These are phyloP conservation scores for Python bivittatus DNA, from an alignment of 2,113 vertebrate species.

Conservation along the genomic window DNA sequence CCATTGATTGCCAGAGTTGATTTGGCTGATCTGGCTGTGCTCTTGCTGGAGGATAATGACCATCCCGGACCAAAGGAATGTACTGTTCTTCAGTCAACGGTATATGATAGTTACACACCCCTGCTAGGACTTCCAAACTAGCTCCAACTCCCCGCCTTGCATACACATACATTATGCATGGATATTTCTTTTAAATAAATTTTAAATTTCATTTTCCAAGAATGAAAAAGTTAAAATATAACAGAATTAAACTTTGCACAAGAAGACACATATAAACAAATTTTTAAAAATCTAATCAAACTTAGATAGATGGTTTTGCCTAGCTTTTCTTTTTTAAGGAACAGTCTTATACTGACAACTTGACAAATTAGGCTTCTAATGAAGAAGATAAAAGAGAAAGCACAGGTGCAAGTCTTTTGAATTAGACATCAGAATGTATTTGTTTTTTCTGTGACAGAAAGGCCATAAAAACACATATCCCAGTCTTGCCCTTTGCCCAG, in stretches of 20 bases:
- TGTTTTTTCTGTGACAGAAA: background rate
- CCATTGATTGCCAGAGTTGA: background rate
- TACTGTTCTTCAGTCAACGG: background rate
- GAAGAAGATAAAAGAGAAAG: slow-evolving; percentile 22
- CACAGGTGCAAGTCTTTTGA: background rate
- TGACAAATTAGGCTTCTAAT: slow-evolving; percentile 33
- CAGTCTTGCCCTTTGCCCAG: too few relatives aligned
- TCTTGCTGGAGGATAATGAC: background rate
- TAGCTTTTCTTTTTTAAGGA: slow-evolving; percentile 8
- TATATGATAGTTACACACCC: background rate
- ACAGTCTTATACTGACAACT: background rate
- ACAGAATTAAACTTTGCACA: background rate
- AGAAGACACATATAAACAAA: background rate
- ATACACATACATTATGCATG: background rate
- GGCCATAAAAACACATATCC: background rate
- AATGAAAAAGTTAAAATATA: background rate
- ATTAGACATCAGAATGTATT: background rate
- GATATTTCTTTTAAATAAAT: background rate
- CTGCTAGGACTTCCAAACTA: background rate
- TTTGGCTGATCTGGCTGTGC: too few relatives aligned
- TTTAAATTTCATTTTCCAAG: background rate
- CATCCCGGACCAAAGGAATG: background rate
- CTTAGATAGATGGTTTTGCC: background rate
- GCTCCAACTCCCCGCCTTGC: background rate
- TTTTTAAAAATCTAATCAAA: background rate